phyloP scores from a whole-genome alignment of 2,113 vertebrate genomes.

The Leptodactylus fuscus region DNA sequence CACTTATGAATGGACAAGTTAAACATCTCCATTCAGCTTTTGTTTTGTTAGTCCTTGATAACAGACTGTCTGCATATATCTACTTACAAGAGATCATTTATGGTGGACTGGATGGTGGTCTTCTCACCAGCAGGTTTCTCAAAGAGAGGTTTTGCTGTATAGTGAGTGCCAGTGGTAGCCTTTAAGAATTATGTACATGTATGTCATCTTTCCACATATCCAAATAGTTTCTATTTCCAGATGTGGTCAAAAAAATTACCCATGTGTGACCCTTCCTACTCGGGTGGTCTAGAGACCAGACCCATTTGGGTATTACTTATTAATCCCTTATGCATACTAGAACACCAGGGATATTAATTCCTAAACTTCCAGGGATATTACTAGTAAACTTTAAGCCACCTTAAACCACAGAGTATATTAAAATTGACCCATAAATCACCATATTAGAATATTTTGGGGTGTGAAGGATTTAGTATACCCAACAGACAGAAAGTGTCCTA shows the following conservation, averaged over 20 bases:
- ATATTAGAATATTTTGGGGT: no score
- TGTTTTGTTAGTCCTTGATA: slow-evolving; percentile 21
- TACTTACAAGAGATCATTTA: not conserved
- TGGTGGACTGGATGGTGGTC: not conserved
- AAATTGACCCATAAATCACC: no score
- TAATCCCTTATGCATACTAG: no score
- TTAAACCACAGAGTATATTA: no score
- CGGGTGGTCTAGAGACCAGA: not conserved
- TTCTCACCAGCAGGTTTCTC: no score
- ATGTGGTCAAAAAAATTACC: not conserved
- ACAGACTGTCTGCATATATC: not conserved
- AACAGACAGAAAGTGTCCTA: no score
- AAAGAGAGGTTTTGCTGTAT: not conserved
- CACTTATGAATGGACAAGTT: slow-evolving; percentile 29
- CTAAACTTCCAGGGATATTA: no score
- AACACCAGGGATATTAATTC: no score
- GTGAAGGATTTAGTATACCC: no score
- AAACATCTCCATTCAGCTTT: slow-evolving; percentile 2
- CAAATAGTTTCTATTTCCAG: not conserved
- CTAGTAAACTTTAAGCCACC: no score
- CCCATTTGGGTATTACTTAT: no score
- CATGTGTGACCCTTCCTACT: not conserved
- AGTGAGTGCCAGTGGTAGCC: not conserved
- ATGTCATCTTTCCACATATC: no score
- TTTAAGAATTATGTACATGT: not conserved